Base-by-base conservation (phyloP, 2,797 vertebrate species). In the Nothura maculosa region DNA sequence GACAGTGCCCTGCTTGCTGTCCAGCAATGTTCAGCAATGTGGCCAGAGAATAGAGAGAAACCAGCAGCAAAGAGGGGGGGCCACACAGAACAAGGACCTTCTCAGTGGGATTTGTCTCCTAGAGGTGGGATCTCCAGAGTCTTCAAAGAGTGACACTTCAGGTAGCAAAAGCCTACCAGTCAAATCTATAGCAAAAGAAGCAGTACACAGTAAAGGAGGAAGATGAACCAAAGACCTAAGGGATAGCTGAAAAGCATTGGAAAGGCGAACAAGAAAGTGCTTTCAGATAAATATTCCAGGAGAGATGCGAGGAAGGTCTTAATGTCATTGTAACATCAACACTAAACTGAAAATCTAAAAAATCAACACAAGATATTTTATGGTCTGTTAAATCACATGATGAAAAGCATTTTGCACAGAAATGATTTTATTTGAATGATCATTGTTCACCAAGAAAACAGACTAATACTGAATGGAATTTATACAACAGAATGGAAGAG, bases 371-470 rank as follows among this genome's bases (percentile, higher is more conserved):
- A 81, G 68, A 85, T 3, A 9, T 94, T 96, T 96, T 81, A 95
- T 89, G 90, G 78, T 93, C 93, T 94, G 90, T 92, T 96, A 93
- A 93, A 90, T 92, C 92, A 93, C 64, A 90, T 52, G 90, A 95
- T 92, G 93, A 94, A 90, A 86, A 93, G n/a, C 19, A 90, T 94
- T 94, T 67, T 81, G 70, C 74, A 69, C 63, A 72, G 68, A 80
- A 68, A 43, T 24, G 0, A 36, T 82, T 88, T 82, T 62, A 27
- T 66, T 30, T 55, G 73, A 83, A 40, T 77, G 42, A 90, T 83
- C 17, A 2, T 24, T 81, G 48, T 48, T 89, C 54, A 66, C 50
- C 62, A 69, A 50, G 64, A 95, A 92, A 94, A 89, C 78, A 94
- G 58, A 43, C 36, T 27, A 38, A 77, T 30, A 70, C 27, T 40